Base-by-base conservation (phyloP, 2,113 vertebrate genomes). In the Apodemus speciosus region DNA sequence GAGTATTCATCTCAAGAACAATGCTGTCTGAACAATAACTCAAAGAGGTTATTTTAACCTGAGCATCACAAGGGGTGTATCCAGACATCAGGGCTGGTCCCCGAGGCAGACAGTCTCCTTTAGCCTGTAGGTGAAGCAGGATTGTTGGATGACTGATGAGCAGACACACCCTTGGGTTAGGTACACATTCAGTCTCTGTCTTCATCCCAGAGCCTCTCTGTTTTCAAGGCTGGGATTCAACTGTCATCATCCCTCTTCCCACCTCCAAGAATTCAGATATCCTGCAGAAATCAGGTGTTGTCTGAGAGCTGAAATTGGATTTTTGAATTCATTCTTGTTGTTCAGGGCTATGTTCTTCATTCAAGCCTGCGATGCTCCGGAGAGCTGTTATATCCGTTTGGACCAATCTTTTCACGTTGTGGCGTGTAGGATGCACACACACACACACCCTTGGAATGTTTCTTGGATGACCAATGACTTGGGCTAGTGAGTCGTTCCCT, bases 11-110 rank as follows among this genome's bases (percentile, higher is more conserved):
- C 68, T 75, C 71, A 20, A 62, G 87, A 89, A 86, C 87, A 93
- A 88, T 71, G 35, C 58, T 64, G 64, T 20, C 92, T 95, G 73
- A 81, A 62, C 90, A 88, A 92, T 80, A 73, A 86, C 27, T 89
- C 62, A 84, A 88, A 94, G 86, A 79, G 60, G 56, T 89, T 6
- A 60, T 86, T 96, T 93, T 73, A 92, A 43, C 90, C n/a, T 95
- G 79, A 69, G 51, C 18, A 77, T 94, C 69, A n/a, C 0, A 58
- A 46, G 56, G n/a, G n/a, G 38, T 30, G 71, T 80, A 93, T 10
- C 56, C 94, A 80, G 62, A 84, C 46, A n/a, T 35, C 25, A 73
- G 53, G 92, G 60, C 73, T 94, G 20, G 35, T 77, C 38, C 92
- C 27, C 6, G 68, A 75, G 27, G 30, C 62, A 93, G 85, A 89